These are phyloP conservation scores for Labroides dimidiatus DNA, from an alignment of 2,797 vertebrate genomes.

Conservation along the genomic window DNA sequence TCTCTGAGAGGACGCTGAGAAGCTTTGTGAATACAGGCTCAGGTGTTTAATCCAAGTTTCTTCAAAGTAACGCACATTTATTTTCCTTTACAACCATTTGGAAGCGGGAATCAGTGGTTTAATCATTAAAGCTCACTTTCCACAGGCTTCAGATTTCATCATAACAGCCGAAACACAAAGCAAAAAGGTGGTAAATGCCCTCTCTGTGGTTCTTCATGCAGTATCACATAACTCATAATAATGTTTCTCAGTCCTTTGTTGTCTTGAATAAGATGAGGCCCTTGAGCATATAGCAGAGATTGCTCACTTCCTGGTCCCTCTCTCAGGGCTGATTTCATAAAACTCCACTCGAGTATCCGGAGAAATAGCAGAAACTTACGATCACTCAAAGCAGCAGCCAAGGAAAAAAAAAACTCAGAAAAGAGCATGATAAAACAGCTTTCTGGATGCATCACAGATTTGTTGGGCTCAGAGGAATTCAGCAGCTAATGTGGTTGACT, in stretches of 20 bases:
- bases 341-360: conserved; percentile 11
- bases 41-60: too few species aligned
- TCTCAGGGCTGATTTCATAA: background rate
- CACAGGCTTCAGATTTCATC: background rate
- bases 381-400: background rate
- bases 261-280: background rate
- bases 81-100: too few species aligned
- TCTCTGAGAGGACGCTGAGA: too few species aligned
- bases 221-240: background rate
- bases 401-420: conserved; percentile 2
- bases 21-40: too few species aligned
- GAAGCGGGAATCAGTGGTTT: too few species aligned
- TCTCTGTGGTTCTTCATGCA: background rate
- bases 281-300: background rate
- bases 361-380: conserved; percentile 3
- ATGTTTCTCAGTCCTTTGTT: too few species aligned
- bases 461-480: conserved; percentile 8
- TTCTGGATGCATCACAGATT: background rate
- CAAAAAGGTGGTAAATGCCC: background rate
- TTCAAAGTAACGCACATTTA: too few species aligned
- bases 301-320: background rate
- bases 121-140: too few species aligned
- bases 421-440: conserved; percentile 18
- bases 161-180: background rate
- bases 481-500: background rate